phyloP scores from a whole-genome alignment of 2,888 invertebrate genomes.

The Pycnomerus fuliginosus region DNA sequence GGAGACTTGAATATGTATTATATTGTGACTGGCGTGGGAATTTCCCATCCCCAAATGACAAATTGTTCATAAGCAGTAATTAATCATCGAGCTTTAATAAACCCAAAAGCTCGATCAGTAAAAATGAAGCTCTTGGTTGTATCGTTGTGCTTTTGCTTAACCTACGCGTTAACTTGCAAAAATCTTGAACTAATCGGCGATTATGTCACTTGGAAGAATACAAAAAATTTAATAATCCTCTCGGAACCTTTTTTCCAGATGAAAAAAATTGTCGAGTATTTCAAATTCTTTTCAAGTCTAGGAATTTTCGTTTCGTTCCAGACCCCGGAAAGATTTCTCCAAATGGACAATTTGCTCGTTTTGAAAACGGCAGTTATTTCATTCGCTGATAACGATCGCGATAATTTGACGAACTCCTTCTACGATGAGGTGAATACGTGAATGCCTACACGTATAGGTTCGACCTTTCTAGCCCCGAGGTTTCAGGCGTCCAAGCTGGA shows the following conservation, averaged over 20 bases:
- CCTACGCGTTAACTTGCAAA: not conserved
- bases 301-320: conserved; percentile 1
- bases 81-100: too few species aligned
- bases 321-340: not conserved
- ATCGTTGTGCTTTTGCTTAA: not conserved
- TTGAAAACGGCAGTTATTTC: conserved; percentile 3
- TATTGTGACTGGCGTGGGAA: too few species aligned
- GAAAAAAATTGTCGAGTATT: not conserved
- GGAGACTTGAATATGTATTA: too few species aligned
- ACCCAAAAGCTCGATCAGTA: not conserved
- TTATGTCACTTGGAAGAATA: conserved; percentile 4
- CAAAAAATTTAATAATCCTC: conserved; percentile 1
- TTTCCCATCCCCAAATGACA: too few species aligned
- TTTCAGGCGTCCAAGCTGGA: conserved; percentile 22
- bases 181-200: conserved; percentile 6
- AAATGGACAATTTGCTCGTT: not conserved
- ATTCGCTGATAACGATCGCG: conserved; percentile 1
- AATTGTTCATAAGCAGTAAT: too few species aligned
- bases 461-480: not conserved
- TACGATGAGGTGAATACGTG: conserved; percentile 2
- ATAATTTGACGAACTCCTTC: conserved; percentile 2
- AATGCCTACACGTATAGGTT: too few species aligned
- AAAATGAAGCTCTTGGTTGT: not conserved
- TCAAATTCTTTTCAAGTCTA: not conserved
- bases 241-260: not conserved